Evolutionary conservation across 2,888 invertebrate genomes (phyloP), one percentile per base, ranked within the genome.

Genomic region (Iselma pallidipennis): DNA sequence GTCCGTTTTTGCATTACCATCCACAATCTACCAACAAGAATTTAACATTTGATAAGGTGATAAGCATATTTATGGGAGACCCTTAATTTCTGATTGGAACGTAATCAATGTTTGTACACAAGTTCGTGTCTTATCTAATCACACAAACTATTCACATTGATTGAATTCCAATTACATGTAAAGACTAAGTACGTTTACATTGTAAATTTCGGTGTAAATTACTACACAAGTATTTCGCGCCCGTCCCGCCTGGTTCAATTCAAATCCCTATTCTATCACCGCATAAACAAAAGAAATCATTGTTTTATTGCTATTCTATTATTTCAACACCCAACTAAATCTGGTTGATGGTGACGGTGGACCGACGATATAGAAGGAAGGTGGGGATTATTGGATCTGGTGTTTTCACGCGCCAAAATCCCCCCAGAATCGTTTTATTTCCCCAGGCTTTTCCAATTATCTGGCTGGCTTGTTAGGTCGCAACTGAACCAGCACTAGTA

Each of bases 1-100:
- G 78, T 92, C 92, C 21, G 94, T 94, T 81, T 94, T 94, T 0
- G 93, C 91, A 80, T 95, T 95, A 16, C 95, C 95, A 76, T 95
- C 95, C 25, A 94, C 91, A 73, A 95, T 94, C 94, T 95, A 87
- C 21, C n/a, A 83, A 84, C 70, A 75, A 68, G 65, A 64, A 51
- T 21, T n/a, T n/a, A n/a, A n/a, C n/a, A n/a, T n/a, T n/a, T n/a
- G n/a, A n/a, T n/a, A n/a, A n/a, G n/a, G n/a, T n/a, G n/a, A 12
- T 33, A 33, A n/a, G 33, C n/a, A n/a, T 37, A 37, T 37, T 37
- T 37, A 16, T 37, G 5, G 37, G 16, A 16, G 19, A 7, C 37
- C 16, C 9, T 37, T 9, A 37, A 16, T 14, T 14, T 33, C 14
- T 14, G 33, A 37, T 37, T 6, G n/a, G 14, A 2, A 7, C 7